Evolutionary conservation across 2,113 vertebrate genomes (phyloP), one percentile per base, ranked within the genome.

Genomic region (Urocitellus parryii): DNA sequence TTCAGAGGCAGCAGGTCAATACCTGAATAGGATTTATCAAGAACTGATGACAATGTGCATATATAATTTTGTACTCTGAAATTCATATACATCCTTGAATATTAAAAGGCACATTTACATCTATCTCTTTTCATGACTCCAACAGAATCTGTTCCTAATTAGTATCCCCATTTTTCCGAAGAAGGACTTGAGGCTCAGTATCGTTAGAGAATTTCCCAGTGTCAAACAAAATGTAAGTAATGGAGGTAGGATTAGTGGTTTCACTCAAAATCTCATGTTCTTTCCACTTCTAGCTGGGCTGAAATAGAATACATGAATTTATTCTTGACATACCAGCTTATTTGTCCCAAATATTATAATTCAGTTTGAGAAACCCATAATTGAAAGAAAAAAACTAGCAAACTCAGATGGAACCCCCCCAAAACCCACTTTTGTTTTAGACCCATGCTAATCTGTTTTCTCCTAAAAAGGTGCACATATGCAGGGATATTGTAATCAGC

Each of bases 21-120:
- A 96, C 67, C 76, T 93, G 79, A 77, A 70, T 67, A 95, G 39
- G 25, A 95, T 94, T 95, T 87, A 80, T 53, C 82, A 95, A 89
- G 73, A 81, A 76, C 24, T 0, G 5, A 84, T 90, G 91, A 95
- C 70, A 91, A 88, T 73, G 27, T 91, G 91, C 94, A 92, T 97
- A 22, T 87, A 78, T 93, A 92, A 97, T 96, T 84, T 90, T 67
- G 17, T 65, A 53, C 53, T 53, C 8, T 89, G 67, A 90, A 96
- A 93, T 90, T 89, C 78, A 94, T 85, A 97, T 95, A 94, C n/a
- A 94, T 91, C n/a, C 22, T 72, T 91, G 87, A 94, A 97, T 97
- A 95, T 95, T 90, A 97, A 96, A 95, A 95, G 27, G n/a, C 42
- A 95, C 83, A 92, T 96, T 95, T 97, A 84, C 22, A 88, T 95